Evolutionary conservation across 2,888 invertebrate genomes (phyloP), one percentile per base, ranked within the genome.

Genomic region (Pyrochroa serraticornis): DNA sequence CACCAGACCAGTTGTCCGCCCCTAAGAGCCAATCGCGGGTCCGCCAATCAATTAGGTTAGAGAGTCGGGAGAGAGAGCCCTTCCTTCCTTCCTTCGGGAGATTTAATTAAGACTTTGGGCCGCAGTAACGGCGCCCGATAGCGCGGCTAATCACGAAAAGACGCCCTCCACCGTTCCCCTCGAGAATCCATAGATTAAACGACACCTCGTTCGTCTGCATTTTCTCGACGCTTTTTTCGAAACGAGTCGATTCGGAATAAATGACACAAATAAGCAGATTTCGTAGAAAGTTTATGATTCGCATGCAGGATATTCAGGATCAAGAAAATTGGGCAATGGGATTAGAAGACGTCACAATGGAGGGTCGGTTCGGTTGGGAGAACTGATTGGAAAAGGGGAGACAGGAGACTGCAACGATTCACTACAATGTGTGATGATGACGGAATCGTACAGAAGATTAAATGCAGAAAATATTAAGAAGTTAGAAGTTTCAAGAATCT

Each of bases 61-160:
- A 68, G 70, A 22, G 22, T 22, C 60, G 52, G 64, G 60, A 62
- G 64, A 57, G 70, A 71, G 71, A 70, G 71, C 69, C 70, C 67
- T 67, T 71, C 70, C 70, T 61, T 64, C 63, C 59, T 55, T 64
- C 66, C 64, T 59, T 58, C 63, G 67, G 22, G 67, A 75, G 75
- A 75, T 76, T 75, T 75, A 75, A 76, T 76, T 76, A 75, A 74
- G 75, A 75, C 75, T 75, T 71, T 70, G 70, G 73, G 67, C 63
- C 65, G 66, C 65, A 67, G 71, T 68, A 65, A 69, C 67, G 70
- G 68, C 71, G 68, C 70, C 71, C 68, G 71, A 72, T 73, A 72
- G 71, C 69, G 68, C 64, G 68, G 71, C 73, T 74, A 74, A 75
- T 74, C 73, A 73, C 68, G 62, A 36, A 62, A 63, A 61, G 62